Evolutionary conservation across 1,140 invertebrate genomes (phyloP).

Genomic region (Neodiprion virginianus): DNA sequence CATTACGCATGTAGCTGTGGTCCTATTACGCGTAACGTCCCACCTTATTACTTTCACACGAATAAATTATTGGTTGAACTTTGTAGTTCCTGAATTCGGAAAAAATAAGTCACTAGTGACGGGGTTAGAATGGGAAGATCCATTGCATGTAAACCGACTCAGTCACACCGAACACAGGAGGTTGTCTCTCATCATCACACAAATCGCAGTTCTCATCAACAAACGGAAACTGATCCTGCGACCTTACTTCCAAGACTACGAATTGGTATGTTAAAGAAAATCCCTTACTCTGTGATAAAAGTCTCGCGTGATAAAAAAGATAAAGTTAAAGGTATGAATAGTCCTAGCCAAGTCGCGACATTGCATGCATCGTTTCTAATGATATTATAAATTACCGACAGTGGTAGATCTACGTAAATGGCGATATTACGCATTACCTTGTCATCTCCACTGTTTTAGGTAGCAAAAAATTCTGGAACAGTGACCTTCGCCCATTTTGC

Average conservation of each 20-base stretch:
- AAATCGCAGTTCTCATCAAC: constrained; percentile 67
- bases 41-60: too few species aligned
- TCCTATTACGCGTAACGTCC: too few species aligned
- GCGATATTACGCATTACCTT: not conserved
- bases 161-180: constrained; percentile 68
- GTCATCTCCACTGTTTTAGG: constrained; percentile 53
- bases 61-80: not conserved
- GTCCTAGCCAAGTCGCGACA: not conserved
- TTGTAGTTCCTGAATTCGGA: constrained; percentile 59
- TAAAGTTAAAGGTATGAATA: not conserved
- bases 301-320: not conserved
- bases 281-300: not conserved
- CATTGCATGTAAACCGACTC: constrained; percentile 66
- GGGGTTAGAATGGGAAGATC: constrained; percentile 70
- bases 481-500: constrained; percentile 76
- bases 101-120: constrained; percentile 58
- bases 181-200: constrained; percentile 70
- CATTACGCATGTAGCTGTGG: too few species aligned
- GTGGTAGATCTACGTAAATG: not conserved
- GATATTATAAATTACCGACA: too few species aligned
- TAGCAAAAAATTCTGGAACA: constrained; percentile 73
- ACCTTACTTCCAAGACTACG: constrained; percentile 80
- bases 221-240: constrained; percentile 65
- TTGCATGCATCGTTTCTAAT: not conserved
- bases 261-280: constrained; percentile 60